phyloP scores from a whole-genome alignment of 2,888 invertebrate genomes.

The Silvanus unidentatus region DNA sequence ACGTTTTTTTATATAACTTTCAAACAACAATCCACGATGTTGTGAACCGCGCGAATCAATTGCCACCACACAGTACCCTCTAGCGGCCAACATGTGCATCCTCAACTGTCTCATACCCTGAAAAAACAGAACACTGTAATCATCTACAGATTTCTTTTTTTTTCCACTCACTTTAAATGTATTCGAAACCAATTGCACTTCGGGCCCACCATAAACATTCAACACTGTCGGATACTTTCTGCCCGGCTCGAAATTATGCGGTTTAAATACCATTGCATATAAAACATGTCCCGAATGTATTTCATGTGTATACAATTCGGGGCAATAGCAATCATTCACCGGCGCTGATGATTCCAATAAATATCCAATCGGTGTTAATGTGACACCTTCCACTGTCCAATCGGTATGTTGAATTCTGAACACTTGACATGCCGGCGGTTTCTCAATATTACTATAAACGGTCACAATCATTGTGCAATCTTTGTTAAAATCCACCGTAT shows the following conservation, averaged over 20 bases:
- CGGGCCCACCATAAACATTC: conserved; percentile 97
- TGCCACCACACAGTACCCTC: conserved; percentile 93
- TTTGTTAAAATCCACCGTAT: conserved; percentile 74
- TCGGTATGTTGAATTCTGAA: conserved; percentile 63
- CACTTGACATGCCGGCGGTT: conserved; percentile 72
- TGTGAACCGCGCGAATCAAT: conserved; percentile 94
- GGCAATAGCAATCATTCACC: conserved; percentile 57
- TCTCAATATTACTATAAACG: conserved; percentile 77
- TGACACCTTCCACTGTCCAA: conserved; percentile 63
- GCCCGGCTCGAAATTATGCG: conserved; percentile 61
- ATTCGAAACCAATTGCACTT: conserved; percentile 95
- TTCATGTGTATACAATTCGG: conserved; percentile 66
- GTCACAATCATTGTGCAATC: conserved; percentile 76
- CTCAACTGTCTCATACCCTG: conserved; percentile 85
- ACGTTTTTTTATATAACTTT: conserved; percentile 79
- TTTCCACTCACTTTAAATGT: conserved; percentile 72
- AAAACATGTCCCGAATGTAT: conserved; percentile 64
- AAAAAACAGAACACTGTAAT: neutral
- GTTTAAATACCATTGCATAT: conserved; percentile 88
- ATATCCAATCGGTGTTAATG: conserved; percentile 64
- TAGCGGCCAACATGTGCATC: conserved; percentile 90
- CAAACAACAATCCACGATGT: conserved; percentile 88
- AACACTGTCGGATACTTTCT: conserved; percentile 85
- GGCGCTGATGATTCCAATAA: conserved; percentile 55
- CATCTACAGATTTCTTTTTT: neutral